Conservation (phyloP, 1,140 invertebrate species). For the Meloidogyne chitwoodi region DNA sequence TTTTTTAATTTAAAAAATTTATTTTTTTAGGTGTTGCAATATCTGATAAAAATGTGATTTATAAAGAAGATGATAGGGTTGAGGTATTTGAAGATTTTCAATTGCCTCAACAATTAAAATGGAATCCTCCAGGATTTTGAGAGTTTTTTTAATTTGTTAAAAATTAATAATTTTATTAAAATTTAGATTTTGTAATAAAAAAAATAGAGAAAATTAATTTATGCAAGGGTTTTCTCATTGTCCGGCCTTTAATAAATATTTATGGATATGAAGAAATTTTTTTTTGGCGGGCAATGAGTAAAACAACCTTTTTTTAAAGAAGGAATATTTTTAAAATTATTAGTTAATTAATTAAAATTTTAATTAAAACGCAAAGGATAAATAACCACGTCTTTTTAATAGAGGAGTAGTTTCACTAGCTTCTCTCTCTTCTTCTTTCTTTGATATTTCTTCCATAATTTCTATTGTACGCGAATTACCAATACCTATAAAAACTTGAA, state of each 20-base stretch:
- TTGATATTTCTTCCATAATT: constrained; percentile 55
- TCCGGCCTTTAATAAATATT: background rate
- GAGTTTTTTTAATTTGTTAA: too few relatives aligned
- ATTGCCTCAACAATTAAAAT: constrained; percentile 41
- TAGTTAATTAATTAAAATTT: background rate
- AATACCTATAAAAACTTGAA: constrained; percentile 36
- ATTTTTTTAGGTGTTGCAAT: constrained; percentile 41
- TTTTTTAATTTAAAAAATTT: background rate
- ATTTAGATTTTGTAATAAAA: too few relatives aligned
- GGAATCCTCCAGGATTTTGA: constrained; percentile 55
- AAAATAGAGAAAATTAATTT: too few relatives aligned
- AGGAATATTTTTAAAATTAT: background rate
- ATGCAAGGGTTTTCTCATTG: background rate
- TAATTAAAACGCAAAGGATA: constrained; percentile 43
- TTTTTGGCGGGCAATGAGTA: background rate
- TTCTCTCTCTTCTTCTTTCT: constrained; percentile 43
- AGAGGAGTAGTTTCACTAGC: constrained; percentile 48
- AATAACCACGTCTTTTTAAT: constrained; percentile 50
- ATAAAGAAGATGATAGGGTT: constrained; percentile 50
- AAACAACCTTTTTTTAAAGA: background rate
- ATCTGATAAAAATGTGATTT: constrained; percentile 47
- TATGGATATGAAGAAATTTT: background rate
- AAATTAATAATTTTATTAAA: too few relatives aligned
- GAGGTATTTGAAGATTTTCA: constrained; percentile 47
- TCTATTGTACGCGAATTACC: constrained; percentile 58